Conservation (phyloP, 2,888 invertebrate species). For the Mimumesa dahlbomi region DNA sequence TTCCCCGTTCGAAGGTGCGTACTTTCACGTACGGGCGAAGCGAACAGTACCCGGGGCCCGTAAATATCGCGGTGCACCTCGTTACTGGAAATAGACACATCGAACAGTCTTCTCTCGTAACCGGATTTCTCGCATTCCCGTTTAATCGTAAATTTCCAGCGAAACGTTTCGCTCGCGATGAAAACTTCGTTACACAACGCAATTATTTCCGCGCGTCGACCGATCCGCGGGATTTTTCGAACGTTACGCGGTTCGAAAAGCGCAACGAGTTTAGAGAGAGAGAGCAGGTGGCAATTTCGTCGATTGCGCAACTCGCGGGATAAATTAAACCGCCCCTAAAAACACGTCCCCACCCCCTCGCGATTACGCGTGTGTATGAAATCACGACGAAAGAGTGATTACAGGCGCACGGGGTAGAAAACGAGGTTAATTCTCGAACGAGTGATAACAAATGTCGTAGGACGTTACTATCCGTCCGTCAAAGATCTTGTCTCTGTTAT, state of each 20-base stretch:
- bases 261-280: not conserved
- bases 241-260: not conserved
- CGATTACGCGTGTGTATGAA: not conserved
- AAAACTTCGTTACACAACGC: no score
- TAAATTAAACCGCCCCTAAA: not conserved
- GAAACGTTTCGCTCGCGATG: no score
- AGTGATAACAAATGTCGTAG: conserved; percentile 60
- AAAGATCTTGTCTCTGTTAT: conserved; percentile 54
- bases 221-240: conserved; percentile 7
- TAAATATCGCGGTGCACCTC: no score
- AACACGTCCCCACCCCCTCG: not conserved
- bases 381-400: no score
- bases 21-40: conserved; percentile 38
- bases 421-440: conserved; percentile 51
- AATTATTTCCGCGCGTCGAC: no score
- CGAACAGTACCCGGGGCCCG: conserved; percentile 4
- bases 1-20: conserved; percentile 3
- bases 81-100: no score
- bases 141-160: no score
- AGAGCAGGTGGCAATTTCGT: not conserved
- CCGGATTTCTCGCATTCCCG: no score
- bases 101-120: no score
- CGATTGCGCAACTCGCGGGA: conserved; percentile 22
- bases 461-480: conserved; percentile 45
- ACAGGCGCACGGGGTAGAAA: no score